Conservation (phyloP, 35 echinoderm and acorn worm species). For the Lytechinus variegatus region DNA sequence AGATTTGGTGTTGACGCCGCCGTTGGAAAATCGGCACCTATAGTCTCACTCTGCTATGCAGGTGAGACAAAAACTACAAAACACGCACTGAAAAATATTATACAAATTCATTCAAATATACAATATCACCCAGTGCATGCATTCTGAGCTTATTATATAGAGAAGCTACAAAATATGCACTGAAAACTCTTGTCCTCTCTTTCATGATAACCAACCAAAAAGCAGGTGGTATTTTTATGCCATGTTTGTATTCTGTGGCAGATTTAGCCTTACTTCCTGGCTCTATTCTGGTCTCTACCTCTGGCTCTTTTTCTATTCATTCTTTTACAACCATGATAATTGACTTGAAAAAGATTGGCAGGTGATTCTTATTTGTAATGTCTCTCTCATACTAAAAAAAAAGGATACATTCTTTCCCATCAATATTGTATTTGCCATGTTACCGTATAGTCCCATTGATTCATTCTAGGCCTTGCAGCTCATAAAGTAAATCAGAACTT, state of each 20-base stretch:
- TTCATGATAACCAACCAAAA: background rate
- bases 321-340: slow-evolving; percentile 14
- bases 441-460: background rate
- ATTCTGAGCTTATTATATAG: background rate
- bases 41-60: too few relatives aligned
- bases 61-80: too few relatives aligned
- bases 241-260: slow-evolving; percentile 10
- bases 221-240: background rate
- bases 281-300: slow-evolving; percentile 35
- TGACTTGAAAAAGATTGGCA: background rate
- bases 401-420: background rate
- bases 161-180: background rate
- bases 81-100: too few relatives aligned
- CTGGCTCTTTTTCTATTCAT: background rate
- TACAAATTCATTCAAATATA: too few relatives aligned
- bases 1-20: too few relatives aligned
- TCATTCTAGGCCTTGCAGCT: background rate
- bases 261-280: slow-evolving; percentile 29
- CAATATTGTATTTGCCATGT: background rate
- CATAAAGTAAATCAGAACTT: background rate
- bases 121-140: background rate
- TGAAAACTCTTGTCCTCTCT: background rate
- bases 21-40: too few relatives aligned
- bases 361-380: background rate
- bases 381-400: background rate